Evolutionary conservation across 1,140 invertebrate genomes (phyloP), one percentile per base, ranked within the genome.

Genomic region (Streblospio benedicti): DNA sequence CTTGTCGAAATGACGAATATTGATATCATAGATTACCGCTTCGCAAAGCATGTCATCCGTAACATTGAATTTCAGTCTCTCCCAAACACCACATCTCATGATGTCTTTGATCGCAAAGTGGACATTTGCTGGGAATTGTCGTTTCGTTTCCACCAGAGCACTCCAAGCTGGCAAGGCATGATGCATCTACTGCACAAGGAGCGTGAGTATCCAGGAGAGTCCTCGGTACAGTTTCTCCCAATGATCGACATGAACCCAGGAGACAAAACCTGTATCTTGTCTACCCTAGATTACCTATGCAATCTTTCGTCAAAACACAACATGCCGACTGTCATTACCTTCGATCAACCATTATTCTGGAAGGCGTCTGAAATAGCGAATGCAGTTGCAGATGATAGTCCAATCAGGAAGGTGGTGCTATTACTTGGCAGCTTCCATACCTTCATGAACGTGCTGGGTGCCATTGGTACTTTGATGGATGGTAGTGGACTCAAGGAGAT

Each of bases 161-260:
- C 9, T 9, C 35, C 35, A 38, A 9, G n/a, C 9, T 38, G 35
- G 35, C n/a, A 9, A 9, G 35, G 35, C n/a, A 38, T 38, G 35
- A 38, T 38, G 35, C 35, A 38, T 9, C 9, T 38, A 38, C 9
- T 38, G n/a, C n/a, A 38, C n/a, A 9, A 38, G n/a, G 35, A n/a
- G 35, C n/a, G n/a, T n/a, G n/a, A 52, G 18, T 43, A 63, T 53
- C 51, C 57, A 9, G 18, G 61, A 16, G n/a, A 38, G 43, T 60
- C 57, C 20, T 44, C 57, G 14, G 41, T 63, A n/a, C 20, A 38
- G 4, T 63, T 60, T 38, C 51, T 63, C 38, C 57, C 61, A n/a
- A 63, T 63, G 23, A 54, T 63, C 35, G 57, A 63, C 33, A 63
- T 63, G 57, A 54, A 54, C 33, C 51, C 49, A 28, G 44, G 57